Evolutionary conservation across 1,140 invertebrate species (phyloP), one percentile per base, ranked within the genome.

Genomic region (Zaprionus ghesquierei): DNA sequence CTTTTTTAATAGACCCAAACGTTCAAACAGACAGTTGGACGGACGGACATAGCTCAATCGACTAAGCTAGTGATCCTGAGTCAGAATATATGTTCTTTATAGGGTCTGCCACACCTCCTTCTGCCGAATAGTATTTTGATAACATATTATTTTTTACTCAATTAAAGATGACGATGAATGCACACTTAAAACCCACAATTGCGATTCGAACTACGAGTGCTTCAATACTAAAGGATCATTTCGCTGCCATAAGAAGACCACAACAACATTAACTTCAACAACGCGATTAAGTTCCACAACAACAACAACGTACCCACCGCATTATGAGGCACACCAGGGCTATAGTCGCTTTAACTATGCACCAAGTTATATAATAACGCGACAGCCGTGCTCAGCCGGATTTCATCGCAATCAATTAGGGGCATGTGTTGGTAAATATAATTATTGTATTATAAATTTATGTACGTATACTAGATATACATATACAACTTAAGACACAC

Each of bases 141-240:
- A n/a, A n/a, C n/a, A n/a, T n/a, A n/a, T n/a, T n/a, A n/a, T 66
- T 15, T 9, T 13, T 63, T 60, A 6, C 12, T 62, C 9, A 59
- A 66, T 53, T 18, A 27, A 96, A 97, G 98, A 99, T 92, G 96
- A 99, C 77, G 96, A 99, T 92, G 98, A 99, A 92, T 99, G 98
- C 89, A 75, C 92, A 0, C 92, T 97, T 2, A 95, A 95, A 5
- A 96, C 94, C 0, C 95, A 99, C 90, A 96, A 97, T 80, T 99
- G 98, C 89, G 94, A 95, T 0, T 81, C 93, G 0, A 95, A 95
- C 4, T 98, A 96, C 84, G 92, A 94, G 2, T 99, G 98, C 91
- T 93, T 94, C 50, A 99, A 99, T 86, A 98, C 91, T 0, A 92
- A 89, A 58, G 91, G 91, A 38, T 92, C 91, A 3, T 92, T 92